Evolutionary conservation across 30 jellyfish, hydroid and myxozoan genomes (phyloP).

Genomic region (Hydra vulgaris): DNA sequence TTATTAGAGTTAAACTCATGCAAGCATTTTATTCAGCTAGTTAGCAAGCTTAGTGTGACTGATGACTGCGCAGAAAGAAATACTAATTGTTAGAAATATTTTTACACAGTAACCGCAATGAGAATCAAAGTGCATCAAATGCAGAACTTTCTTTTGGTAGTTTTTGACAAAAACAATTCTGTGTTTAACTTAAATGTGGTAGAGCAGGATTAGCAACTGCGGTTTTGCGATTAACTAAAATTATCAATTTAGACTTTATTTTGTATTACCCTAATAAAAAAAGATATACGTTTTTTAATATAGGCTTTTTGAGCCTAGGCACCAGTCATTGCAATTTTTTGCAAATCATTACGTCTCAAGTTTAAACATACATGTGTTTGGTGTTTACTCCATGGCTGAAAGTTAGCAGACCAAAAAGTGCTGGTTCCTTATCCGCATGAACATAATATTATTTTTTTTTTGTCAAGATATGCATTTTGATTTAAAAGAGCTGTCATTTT

Average conservation of each 20-base stretch:
- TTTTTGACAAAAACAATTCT: background rate
- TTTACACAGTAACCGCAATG: background rate
- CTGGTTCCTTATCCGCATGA: too few relatives aligned
- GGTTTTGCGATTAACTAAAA: too few relatives aligned
- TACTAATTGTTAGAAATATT: background rate
- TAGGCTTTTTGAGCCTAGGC: too few relatives aligned
- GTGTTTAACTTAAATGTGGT: background rate
- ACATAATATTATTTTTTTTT: too few relatives aligned
- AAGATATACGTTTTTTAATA: too few relatives aligned
- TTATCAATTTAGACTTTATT: background rate
- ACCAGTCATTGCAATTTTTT: too few relatives aligned
- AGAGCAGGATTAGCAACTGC: background rate
- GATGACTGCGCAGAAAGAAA: background rate
- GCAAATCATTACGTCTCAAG: too few relatives aligned
- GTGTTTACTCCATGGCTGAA: too few relatives aligned
- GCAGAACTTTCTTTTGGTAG: background rate
- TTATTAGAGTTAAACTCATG: background rate
- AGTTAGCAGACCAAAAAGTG: too few relatives aligned
- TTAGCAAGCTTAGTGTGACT: background rate
- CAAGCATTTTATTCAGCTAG: background rate
- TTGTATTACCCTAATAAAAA: background rate
- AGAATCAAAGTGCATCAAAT: background rate
- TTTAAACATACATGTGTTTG: too few relatives aligned
- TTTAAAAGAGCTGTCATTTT: too few relatives aligned
- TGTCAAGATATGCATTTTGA: too few relatives aligned